Percentiles rank a stretch among this genome's conserved stretches.
Conservation (phyloP, 2,888 invertebrate genomes). For the Troides aeacus region DNA sequence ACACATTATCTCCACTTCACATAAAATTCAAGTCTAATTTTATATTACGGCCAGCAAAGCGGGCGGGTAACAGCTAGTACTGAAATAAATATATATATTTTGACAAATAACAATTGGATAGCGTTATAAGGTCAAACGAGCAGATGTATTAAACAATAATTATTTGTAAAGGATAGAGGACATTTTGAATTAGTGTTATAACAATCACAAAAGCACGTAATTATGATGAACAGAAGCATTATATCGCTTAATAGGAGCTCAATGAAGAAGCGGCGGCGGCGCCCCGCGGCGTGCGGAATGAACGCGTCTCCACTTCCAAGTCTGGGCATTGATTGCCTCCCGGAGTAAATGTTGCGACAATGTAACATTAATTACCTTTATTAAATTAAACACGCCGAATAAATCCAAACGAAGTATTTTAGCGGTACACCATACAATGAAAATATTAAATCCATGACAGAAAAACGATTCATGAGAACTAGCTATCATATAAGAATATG, state of each 20-base stretch:
- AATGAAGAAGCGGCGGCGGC: constrained; percentile 35
- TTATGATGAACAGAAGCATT: constrained; percentile 42
- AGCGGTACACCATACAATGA: too few species aligned
- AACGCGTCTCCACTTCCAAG: constrained; percentile 43
- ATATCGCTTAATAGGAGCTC: constrained; percentile 37
- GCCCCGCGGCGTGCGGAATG: constrained; percentile 53
- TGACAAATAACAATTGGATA: too few species aligned
- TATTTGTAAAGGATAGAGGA: background rate
- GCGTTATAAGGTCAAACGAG: too few species aligned
- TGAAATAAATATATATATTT: too few species aligned
- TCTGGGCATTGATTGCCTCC: constrained; percentile 43
- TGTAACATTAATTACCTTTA: constrained; percentile 46
- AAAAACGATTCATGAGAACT: too few species aligned
- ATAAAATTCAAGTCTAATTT: too few species aligned
- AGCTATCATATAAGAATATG: too few species aligned
- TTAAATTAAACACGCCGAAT: constrained; percentile 34
- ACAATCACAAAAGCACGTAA: constrained; percentile 35
- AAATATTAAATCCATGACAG: too few species aligned
- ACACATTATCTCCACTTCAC: too few species aligned
- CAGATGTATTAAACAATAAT: too few species aligned
- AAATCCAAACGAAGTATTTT: background rate
- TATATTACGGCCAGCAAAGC: too few species aligned
- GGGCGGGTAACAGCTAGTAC: too few species aligned
- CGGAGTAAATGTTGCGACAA: constrained; percentile 39
- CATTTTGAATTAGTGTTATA: constrained; percentile 16